A percentile compares a stretch with the other conserved stretches of the same genome.
Conservation (phyloP, 2,888 invertebrate genomes). For the Lamellibrachia columna region DNA sequence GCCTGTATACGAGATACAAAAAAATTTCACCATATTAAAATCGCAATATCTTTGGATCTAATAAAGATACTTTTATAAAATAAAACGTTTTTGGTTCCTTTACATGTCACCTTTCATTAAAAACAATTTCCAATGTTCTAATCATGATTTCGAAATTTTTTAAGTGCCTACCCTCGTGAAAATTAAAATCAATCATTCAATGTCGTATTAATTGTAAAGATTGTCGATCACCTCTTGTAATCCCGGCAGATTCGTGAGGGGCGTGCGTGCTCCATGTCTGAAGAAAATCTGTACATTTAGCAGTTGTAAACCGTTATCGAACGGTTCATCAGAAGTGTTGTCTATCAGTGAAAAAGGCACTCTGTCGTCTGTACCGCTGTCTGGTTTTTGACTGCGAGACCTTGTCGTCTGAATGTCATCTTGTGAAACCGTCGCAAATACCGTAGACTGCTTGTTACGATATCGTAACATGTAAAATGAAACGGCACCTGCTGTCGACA, state of each 20-base stretch:
- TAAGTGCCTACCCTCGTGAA: no score
- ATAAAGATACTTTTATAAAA: no score
- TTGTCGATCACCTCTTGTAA: slow-evolving; percentile 37
- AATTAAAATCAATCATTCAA: no score
- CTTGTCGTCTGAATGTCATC: background rate
- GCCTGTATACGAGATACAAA: no score
- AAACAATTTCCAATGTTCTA: no score
- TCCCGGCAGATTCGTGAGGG: slow-evolving; percentile 37
- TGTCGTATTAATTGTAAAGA: no score
- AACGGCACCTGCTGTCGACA: background rate
- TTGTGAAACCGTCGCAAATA: background rate
- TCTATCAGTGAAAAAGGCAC: background rate
- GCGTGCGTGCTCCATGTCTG: slow-evolving; percentile 56
- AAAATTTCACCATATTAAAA: no score
- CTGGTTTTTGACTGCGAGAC: background rate
- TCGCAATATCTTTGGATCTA: no score
- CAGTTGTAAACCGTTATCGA: background rate
- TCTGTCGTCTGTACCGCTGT: background rate
- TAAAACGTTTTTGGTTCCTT: no score
- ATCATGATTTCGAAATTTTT: no score
- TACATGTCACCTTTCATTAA: no score
- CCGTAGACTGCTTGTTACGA: background rate
- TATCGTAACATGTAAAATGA: background rate
- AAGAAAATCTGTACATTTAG: slow-evolving; percentile 51
- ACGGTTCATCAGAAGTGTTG: background rate